Conservation (phyloP, 2,113 vertebrate species). For the Mirza zaza region DNA sequence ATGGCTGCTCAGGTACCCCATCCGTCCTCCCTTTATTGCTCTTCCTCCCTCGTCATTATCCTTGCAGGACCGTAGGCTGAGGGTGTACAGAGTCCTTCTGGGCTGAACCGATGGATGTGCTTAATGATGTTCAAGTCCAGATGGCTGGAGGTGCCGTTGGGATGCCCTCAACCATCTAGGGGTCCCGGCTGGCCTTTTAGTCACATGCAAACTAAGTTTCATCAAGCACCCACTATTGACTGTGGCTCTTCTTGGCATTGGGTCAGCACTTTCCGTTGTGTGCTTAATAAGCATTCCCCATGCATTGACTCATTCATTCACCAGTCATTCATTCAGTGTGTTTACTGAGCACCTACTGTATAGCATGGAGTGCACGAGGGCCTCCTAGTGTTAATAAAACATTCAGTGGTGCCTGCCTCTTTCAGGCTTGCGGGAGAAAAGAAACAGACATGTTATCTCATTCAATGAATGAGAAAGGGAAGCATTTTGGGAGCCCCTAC, state of each 20-base stretch:
- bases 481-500: background rate
- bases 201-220: background rate
- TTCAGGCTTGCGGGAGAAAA: background rate
- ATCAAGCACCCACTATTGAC: background rate
- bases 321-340: background rate
- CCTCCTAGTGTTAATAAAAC: background rate
- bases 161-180: constrained; percentile 7
- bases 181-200: background rate
- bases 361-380: background rate
- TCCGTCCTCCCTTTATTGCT: background rate
- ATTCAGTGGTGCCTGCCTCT: background rate
- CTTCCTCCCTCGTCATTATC: background rate
- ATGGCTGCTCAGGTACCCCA: background rate
- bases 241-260: background rate
- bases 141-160: background rate
- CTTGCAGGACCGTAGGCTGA: background rate
- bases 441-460: background rate
- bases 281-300: background rate
- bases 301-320: background rate
- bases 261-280: background rate
- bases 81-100: background rate
- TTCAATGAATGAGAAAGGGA: background rate
- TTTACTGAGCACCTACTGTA: background rate
- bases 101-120: background rate
- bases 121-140: background rate